A percentile compares a stretch with the other conserved stretches of the same genome.
phyloP scores from a whole-genome alignment of 1,140 invertebrate genomes.

The Magallana angulata region DNA sequence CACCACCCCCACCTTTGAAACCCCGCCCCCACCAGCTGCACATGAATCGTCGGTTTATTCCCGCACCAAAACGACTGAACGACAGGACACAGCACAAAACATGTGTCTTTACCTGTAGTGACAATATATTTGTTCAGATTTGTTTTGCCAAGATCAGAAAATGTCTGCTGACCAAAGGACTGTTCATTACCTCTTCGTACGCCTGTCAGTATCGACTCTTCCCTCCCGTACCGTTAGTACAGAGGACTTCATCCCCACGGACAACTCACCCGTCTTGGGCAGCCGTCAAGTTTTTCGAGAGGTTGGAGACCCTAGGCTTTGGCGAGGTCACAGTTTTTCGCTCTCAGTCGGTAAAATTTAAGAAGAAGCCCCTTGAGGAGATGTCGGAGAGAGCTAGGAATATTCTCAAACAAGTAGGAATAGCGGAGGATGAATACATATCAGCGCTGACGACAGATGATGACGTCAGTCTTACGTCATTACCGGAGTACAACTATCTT shows the following conservation, averaged over 20 bases:
- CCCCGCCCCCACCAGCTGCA: slow-evolving; percentile 22
- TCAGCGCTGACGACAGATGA: slow-evolving; percentile 24
- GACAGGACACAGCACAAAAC: slow-evolving; percentile 32
- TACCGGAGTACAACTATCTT: neutral
- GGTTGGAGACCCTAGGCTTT: slow-evolving; percentile 45
- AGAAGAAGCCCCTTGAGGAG: slow-evolving; percentile 46
- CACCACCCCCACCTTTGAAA: slow-evolving; percentile 35
- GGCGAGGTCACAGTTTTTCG: slow-evolving; percentile 50
- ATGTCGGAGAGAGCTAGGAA: slow-evolving; percentile 46
- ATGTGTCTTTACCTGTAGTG: slow-evolving; percentile 39
- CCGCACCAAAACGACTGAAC: neutral
- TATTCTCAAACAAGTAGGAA: slow-evolving; percentile 40
- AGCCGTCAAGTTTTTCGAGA: slow-evolving; percentile 55
- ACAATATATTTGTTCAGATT: slow-evolving; percentile 47
- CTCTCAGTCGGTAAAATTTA: slow-evolving; percentile 54
- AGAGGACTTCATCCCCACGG: slow-evolving; percentile 51
- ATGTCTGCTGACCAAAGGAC: slow-evolving; percentile 49
- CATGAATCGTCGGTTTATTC: neutral
- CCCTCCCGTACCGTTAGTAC: slow-evolving; percentile 51
- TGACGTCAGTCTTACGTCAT: neutral
- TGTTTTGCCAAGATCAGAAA: slow-evolving; percentile 57
- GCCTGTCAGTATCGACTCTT: slow-evolving; percentile 57
- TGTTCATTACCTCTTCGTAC: slow-evolving; percentile 50
- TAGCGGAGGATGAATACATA: slow-evolving; percentile 46
- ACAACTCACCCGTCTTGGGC: slow-evolving; percentile 57